Conservation (phyloP, 2,888 invertebrate species). For the Stratiomys singularior region DNA sequence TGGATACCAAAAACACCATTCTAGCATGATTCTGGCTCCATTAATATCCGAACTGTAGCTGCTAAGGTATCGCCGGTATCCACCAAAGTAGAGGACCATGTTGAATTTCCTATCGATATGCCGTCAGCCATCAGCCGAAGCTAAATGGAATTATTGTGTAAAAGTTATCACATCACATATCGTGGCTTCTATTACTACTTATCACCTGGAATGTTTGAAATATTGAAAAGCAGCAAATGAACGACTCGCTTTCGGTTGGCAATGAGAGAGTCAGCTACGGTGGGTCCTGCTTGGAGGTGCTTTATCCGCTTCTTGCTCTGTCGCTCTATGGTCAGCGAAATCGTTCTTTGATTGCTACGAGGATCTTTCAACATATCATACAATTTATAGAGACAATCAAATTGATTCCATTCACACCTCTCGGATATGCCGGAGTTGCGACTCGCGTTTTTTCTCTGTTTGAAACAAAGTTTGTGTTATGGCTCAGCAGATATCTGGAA, state of each 20-base stretch:
- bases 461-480: background rate
- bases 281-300: background rate
- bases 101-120: slow-evolving; percentile 7
- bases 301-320: background rate
- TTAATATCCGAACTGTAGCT: background rate
- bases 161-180: slow-evolving; percentile 40
- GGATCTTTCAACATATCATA: background rate
- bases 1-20: background rate
- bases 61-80: background rate
- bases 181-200: slow-evolving; percentile 20
- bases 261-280: background rate
- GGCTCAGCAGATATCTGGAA: too few relatives aligned
- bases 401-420: slow-evolving; percentile 14
- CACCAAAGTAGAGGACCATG: background rate
- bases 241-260: background rate
- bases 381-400: background rate
- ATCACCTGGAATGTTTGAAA: slow-evolving; percentile 26
- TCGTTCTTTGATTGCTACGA: too few relatives aligned
- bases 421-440: background rate
- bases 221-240: slow-evolving; percentile 4
- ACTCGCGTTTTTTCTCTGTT: background rate
- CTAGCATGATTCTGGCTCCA: background rate
- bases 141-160: slow-evolving; percentile 43
- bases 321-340: background rate
- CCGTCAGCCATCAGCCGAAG: background rate